Base-by-base conservation (phyloP, 2,113 vertebrate genomes). In the Platanista minor region DNA sequence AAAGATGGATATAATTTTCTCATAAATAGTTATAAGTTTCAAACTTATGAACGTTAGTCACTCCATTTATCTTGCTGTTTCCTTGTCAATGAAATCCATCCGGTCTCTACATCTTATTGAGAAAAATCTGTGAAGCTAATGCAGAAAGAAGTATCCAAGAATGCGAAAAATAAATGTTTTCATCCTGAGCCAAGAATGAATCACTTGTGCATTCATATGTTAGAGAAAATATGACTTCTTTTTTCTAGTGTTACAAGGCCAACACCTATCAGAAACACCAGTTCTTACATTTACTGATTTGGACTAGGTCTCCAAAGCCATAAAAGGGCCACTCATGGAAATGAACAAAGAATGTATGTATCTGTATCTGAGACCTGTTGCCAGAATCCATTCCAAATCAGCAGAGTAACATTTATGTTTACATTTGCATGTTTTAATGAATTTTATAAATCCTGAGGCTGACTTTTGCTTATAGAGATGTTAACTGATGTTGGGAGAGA, bases 1-100 rank as follows among this genome's bases (percentile, higher is more conserved):
- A 71, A 80, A 95, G 54, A 90, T 5, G 0, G 64, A 67, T 85
- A 78, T 39, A 80, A 97, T 92, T 90, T 94, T 97, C 96, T 96
- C 92, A 97, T 98, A 97, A 97, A 98, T 97, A 96, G 96, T 97
- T 97, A 97, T 90, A 97, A 94, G 80, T 94, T 93, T 96, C 54
- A 86, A 96, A 97, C 83, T 95, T 71, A 74, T 97, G 87, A 75
- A 57, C 74, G 62, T 95, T 39, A 92, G 74, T 94, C 61, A 89
- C 52, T 81, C 39, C 75, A 84, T 93, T 93, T 96, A 91, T 95
- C 84, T 86, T 66, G 82, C 43, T 91, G 39, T 91, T 88, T 86
- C 52, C 43, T 97, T 77, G 72, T 95, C 87, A 98, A 95, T 96
- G 92, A 97, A 93, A 25, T 54, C 74, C 82, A 92, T 92, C 91